These are phyloP conservation scores for Lophochroa leadbeateri DNA, from an alignment of 2,113 vertebrate species.

Conservation along the genomic window DNA sequence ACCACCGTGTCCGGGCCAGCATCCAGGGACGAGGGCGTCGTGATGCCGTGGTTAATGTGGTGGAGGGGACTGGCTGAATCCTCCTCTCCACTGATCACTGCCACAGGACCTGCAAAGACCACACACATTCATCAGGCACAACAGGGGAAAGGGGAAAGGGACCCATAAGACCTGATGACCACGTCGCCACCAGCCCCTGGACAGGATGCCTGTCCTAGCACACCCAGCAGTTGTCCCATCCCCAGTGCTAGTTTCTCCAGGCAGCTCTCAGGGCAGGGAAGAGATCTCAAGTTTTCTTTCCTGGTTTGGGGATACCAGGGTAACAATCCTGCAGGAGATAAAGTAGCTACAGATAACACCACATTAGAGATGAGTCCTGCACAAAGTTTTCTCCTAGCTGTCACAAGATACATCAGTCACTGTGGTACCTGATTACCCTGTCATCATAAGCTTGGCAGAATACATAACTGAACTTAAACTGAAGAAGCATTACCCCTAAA, in stretches of 20 bases:
- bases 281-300: neutral
- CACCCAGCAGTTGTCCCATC: neutral
- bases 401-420: neutral
- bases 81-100: conserved; percentile 96
- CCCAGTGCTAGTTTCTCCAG: neutral
- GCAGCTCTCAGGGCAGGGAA: neutral
- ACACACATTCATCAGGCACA: neutral
- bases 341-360: neutral
- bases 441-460: neutral
- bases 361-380: neutral
- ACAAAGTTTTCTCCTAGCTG: neutral
- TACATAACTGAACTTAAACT: neutral
- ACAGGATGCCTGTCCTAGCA: neutral
- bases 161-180: fast-evolving
- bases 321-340: neutral
- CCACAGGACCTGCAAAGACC: conserved; percentile 85
- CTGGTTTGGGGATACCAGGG: neutral
- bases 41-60: conserved; percentile 96
- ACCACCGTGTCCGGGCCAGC: conserved; percentile 91
- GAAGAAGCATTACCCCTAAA: neutral
- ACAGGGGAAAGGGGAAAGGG: neutral
- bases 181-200: fast-evolving
- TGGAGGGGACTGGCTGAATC: conserved; percentile 97
- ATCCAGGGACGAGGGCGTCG: conserved; percentile 89
- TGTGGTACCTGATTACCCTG: neutral